Evolutionary conservation across 2,797 vertebrate genomes (phyloP).

Genomic region (Acrocephalus scirpaceus): DNA sequence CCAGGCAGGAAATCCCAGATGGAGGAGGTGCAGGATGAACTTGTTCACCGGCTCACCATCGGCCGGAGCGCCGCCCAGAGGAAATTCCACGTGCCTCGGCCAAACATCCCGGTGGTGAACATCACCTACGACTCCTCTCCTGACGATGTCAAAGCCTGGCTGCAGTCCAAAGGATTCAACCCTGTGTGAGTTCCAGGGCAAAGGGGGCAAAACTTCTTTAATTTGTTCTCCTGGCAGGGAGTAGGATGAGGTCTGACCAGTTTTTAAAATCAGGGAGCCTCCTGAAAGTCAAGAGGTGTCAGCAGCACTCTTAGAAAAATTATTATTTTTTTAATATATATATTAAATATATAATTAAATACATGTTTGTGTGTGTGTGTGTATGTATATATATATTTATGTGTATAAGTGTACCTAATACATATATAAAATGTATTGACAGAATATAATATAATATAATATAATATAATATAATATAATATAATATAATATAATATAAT

Average conservation of each 20-base stretch:
- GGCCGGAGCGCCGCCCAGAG: constrained; percentile 89
- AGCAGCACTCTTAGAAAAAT: background rate
- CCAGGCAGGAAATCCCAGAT: constrained; percentile 95
- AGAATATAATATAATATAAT: background rate
- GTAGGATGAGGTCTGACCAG: background rate
- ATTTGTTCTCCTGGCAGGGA: background rate
- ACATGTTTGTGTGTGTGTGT: no score
- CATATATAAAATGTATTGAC: background rate
- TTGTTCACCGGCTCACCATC: constrained; percentile 91
- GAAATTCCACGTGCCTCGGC: constrained; percentile 84
- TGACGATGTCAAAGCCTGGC: constrained; percentile 87
- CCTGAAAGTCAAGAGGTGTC: background rate
- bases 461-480: no score
- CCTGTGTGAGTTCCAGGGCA: constrained; percentile 83
- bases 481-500: no score
- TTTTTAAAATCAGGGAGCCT: background rate
- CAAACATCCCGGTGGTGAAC: constrained; percentile 75
- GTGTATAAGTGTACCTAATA: background rate
- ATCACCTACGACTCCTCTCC: constrained; percentile 89
- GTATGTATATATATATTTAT: background rate
- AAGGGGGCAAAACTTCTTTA: background rate
- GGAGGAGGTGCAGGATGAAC: constrained; percentile 97
- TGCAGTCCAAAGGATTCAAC: constrained; percentile 92
- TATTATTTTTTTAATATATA: no score
- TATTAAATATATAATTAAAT: no score